phyloP scores from a whole-genome alignment of 2,797 vertebrate species.

The Gymnothorax javanicus region DNA sequence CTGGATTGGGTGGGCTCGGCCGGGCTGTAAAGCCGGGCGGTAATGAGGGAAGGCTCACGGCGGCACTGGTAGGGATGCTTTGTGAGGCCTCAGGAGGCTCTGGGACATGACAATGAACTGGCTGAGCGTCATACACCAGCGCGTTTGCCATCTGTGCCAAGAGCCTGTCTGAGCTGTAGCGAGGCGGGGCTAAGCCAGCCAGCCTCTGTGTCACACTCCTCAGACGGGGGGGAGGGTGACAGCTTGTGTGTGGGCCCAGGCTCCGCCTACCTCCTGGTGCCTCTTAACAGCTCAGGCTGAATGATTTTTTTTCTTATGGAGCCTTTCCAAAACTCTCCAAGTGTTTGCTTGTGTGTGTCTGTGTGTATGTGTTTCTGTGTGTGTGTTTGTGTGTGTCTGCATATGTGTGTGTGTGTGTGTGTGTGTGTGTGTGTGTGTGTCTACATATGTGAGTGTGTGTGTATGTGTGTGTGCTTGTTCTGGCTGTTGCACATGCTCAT shows the following conservation, averaged over 20 bases:
- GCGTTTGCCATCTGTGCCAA: background rate
- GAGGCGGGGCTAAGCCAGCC: background rate
- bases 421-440: slow-evolving; percentile 18
- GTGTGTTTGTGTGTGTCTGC: slow-evolving; percentile 9
- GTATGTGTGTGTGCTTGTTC: background rate
- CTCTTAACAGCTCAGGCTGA: slow-evolving; percentile 1
- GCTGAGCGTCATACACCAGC: background rate
- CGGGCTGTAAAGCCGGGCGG: background rate
- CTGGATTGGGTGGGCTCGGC: background rate
- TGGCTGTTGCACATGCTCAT: background rate
- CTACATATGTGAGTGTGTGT: slow-evolving; percentile 21
- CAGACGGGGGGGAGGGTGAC: background rate
- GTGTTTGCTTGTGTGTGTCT: background rate
- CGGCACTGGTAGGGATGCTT: background rate
- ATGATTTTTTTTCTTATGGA: background rate
- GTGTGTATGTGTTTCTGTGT: background rate
- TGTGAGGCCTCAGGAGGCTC: background rate
- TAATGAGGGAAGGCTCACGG: slow-evolving; percentile 4
- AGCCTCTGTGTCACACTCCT: background rate
- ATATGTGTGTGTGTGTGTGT: background rate
- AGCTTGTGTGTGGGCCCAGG: slow-evolving; percentile 9
- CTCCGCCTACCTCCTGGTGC: background rate
- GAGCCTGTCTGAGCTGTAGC: background rate
- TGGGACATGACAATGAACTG: background rate
- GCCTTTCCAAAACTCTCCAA: background rate